Evolutionary conservation across 2,888 invertebrate genomes (phyloP), one percentile per base, ranked within the genome.

Genomic region (Lymantria dispar): DNA sequence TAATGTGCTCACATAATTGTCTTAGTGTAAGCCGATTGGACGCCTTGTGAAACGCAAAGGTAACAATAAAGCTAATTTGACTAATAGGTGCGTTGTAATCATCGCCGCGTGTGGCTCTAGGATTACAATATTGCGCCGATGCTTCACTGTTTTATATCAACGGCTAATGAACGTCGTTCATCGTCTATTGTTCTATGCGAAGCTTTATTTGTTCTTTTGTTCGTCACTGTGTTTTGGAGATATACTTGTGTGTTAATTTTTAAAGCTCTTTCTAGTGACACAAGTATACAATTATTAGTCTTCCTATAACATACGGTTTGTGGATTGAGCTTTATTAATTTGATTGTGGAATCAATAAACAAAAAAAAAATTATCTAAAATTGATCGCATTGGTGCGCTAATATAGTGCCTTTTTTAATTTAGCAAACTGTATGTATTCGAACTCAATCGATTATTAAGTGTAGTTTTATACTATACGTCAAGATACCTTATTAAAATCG

Each of bases 11-110:
- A 80, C 83, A 84, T 89, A 90, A 91, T 90, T 87, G 89, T 83
- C 80, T 77, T 77, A 75, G 74, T 83, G 74, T 89, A 89, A 90
- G 88, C 88, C 83, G 87, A 87, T 88, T 83, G 85, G 78, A 79
- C 72, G 73, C 67, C 81, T 83, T 84, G 80, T 77, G 84, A 83
- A 84, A 86, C 83, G 71, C 72, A 79, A 74, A 78, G 76, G 72
- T 79, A 89, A 91, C 90, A 91, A 91, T 91, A 89, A 85, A 80
- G 83, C 89, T 88, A 89, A 91, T 91, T 91, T 91, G 90, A 89
- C 91, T 91, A 90, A 90, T 91, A 88, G 89, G 85, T 86, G 87
- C 88, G 80, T 85, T 84, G 91, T 89, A 90, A 91, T 90, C 87
- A 80, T 87, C 89, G 79, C 85, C 77, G 87, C 89, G 91, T 91